Percentiles rank a stretch among this genome's conserved stretches.
Conservation (phyloP, 2,113 vertebrate species). For the Accipiter cooperii region DNA sequence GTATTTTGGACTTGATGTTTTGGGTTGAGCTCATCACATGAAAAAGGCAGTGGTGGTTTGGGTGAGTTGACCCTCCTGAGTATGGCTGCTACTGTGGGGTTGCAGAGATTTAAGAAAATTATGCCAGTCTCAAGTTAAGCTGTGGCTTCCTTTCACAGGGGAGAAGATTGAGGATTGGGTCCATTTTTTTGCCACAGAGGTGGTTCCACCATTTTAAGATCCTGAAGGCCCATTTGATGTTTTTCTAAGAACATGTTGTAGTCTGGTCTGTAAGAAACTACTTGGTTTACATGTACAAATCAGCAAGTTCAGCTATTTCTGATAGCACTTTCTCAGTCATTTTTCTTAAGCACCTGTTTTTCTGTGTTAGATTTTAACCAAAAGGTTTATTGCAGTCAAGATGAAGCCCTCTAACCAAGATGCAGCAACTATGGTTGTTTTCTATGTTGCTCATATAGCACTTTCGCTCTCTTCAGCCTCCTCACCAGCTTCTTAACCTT, state of each 20-base stretch:
- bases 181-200: not conserved
- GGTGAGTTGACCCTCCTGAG: not conserved
- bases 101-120: not conserved
- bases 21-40: not conserved
- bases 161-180: not conserved
- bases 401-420: not conserved
- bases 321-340: not conserved
- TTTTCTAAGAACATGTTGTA: not conserved
- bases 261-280: not conserved
- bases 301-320: not conserved
- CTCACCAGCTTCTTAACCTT: not conserved
- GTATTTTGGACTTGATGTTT: not conserved
- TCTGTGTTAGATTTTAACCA: not conserved
- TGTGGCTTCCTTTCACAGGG: not conserved
- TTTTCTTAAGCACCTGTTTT: not conserved
- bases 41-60: not conserved
- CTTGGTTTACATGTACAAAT: not conserved
- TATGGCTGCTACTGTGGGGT: not conserved
- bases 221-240: not conserved
- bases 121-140: not conserved
- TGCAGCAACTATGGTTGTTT: not conserved
- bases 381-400: not conserved
- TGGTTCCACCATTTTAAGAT: not conserved
- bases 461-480: not conserved
- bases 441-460: not conserved